A percentile compares a stretch with the other conserved stretches of the same genome.
phyloP scores from a whole-genome alignment of 2,888 invertebrate genomes.

The Lysandra coridon region DNA sequence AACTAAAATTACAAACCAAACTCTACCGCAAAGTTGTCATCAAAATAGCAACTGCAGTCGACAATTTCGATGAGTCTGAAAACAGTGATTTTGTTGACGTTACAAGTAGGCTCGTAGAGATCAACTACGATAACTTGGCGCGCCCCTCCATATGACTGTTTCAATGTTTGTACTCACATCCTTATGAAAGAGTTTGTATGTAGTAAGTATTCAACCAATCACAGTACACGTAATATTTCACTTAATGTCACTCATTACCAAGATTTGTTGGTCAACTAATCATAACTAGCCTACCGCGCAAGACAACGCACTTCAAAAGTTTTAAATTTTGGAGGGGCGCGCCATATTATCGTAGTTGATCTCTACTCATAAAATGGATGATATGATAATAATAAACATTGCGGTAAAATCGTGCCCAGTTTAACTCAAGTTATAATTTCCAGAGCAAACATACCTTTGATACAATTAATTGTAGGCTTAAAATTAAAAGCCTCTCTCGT shows the following conservation, averaged over 20 bases:
- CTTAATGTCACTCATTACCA: no score
- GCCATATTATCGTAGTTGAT: no score
- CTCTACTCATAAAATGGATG: background rate
- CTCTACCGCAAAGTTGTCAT: constrained; percentile 1
- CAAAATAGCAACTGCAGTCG: constrained; percentile 3
- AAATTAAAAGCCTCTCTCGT: constrained; percentile 39
- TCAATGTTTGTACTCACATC: no score
- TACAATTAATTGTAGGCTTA: constrained; percentile 53
- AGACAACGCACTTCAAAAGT: no score
- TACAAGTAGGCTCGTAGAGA: constrained; percentile 3
- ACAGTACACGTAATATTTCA: no score
- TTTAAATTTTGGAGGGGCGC: no score
- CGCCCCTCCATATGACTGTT: no score
- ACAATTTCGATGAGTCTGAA: background rate
- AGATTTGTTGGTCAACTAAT: no score
- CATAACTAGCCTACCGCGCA: no score
- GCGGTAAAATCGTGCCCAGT: constrained; percentile 14
- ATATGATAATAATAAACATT: constrained; percentile 20
- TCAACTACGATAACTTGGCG: no score
- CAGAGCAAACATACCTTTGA: constrained; percentile 45
- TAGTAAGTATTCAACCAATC: no score
- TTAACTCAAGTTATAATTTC: constrained; percentile 29
- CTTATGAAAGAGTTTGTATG: no score
- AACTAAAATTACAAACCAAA: constrained; percentile 6
- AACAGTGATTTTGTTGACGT: constrained; percentile 7